Conservation (phyloP, 2,113 vertebrate species). For the Parotia lawesii region DNA sequence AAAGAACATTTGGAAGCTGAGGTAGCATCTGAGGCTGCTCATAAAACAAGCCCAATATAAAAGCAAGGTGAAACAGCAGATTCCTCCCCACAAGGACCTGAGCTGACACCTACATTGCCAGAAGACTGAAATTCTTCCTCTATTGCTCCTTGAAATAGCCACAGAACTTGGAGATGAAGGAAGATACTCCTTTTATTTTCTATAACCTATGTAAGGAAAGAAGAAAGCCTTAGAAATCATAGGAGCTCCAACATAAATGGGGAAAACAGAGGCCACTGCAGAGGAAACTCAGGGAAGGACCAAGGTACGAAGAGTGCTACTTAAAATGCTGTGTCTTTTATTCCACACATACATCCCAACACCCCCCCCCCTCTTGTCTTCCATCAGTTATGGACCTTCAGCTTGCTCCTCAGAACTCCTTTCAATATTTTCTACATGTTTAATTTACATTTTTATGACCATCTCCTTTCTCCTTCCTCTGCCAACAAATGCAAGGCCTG, state of each 20-base stretch:
- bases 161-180: not conserved
- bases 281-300: not conserved
- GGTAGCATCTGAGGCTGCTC: not conserved
- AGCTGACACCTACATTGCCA: not conserved
- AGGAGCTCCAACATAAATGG: not conserved
- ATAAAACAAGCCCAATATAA: not conserved
- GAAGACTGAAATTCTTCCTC: not conserved
- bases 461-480: not conserved
- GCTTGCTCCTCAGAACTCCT: not conserved
- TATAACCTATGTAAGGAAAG: not conserved
- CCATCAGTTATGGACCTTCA: not conserved
- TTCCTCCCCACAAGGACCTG: not conserved
- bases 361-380: not conserved
- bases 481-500: not conserved
- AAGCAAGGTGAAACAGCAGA: not conserved
- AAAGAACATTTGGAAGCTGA: not conserved
- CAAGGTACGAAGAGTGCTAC: not conserved
- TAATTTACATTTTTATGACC: not conserved
- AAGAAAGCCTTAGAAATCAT: not conserved
- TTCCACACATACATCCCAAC: not conserved
- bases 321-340: not conserved
- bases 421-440: not conserved
- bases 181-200: not conserved
- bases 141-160: not conserved
- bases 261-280: not conserved